A percentile compares a stretch with the other conserved stretches of the same genome.
Evolutionary conservation across 2,113 vertebrate species (phyloP).

Genomic region (Scartelaos histophorus): DNA sequence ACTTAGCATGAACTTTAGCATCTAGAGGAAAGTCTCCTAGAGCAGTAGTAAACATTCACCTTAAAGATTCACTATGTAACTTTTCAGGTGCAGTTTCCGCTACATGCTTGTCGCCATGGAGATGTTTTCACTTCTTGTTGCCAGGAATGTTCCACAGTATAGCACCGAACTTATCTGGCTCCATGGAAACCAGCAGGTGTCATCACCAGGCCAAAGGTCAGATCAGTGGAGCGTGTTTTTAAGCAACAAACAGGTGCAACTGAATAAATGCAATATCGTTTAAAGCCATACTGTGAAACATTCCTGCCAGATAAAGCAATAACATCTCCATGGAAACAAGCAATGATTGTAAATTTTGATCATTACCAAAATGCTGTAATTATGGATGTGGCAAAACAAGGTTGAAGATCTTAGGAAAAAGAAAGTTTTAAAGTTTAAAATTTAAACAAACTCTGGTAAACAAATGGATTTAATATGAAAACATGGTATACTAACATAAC

Average conservation of each 20-base stretch:
- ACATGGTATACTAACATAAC: neutral
- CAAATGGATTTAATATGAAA: neutral
- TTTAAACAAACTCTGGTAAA: neutral
- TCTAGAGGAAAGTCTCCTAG: too few relatives aligned
- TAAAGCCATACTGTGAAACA: too few relatives aligned
- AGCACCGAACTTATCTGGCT: neutral
- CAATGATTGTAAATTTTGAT: neutral
- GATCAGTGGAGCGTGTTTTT: neutral
- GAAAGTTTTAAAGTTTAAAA: constrained; percentile 8
- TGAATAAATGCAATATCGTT: too few relatives aligned
- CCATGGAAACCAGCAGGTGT: too few relatives aligned
- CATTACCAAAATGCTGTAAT: constrained; percentile 63
- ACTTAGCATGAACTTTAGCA: too few relatives aligned
- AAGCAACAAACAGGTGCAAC: too few relatives aligned
- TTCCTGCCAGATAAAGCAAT: neutral
- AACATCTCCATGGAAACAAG: neutral
- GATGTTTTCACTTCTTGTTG: neutral
- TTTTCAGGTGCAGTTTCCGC: neutral
- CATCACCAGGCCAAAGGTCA: neutral
- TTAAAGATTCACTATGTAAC: neutral
- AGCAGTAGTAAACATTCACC: too few relatives aligned
- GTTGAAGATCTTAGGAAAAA: constrained; percentile 72
- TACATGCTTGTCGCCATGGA: neutral
- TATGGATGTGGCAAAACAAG: constrained; percentile 82
- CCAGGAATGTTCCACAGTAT: neutral